Conservation (phyloP, 2,797 vertebrate species). For the Sebastes miniatus region DNA sequence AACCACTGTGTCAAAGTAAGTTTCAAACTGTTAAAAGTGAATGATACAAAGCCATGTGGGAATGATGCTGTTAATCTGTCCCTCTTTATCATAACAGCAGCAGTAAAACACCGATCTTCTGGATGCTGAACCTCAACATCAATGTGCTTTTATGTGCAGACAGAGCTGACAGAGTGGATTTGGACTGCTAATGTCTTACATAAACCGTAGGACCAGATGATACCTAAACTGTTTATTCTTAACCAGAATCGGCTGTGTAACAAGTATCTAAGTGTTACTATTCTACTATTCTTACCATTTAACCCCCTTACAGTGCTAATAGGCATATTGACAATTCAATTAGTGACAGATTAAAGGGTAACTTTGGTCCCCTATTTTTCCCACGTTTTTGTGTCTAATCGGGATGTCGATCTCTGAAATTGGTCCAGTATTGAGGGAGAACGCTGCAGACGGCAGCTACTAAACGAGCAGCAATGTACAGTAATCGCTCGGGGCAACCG, state of each 20-base stretch:
- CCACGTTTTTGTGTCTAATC: not conserved
- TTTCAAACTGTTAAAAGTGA: constrained; percentile 22
- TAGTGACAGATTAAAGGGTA: not conserved
- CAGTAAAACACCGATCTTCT: not conserved
- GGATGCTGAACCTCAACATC: not conserved
- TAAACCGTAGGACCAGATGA: not conserved
- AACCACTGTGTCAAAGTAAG: constrained; percentile 16
- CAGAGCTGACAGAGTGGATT: not conserved
- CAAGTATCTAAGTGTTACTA: not conserved
- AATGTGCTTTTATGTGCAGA: not conserved
- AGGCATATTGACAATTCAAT: not conserved
- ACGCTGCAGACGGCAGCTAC: no score
- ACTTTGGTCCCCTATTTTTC: not conserved
- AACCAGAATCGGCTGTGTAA: not conserved
- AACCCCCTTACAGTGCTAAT: not conserved
- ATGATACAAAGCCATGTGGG: constrained; percentile 1
- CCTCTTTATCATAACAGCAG: not conserved
- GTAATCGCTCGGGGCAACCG: not conserved
- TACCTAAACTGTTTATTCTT: not conserved
- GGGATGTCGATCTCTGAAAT: not conserved
- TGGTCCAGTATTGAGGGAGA: not conserved
- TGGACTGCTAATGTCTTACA: not conserved
- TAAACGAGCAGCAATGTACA: not conserved
- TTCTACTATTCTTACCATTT: not conserved
- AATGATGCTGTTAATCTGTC: constrained; percentile 14